Conservation (phyloP, 2,797 vertebrate genomes). For the Bradypodion pumilum region DNA sequence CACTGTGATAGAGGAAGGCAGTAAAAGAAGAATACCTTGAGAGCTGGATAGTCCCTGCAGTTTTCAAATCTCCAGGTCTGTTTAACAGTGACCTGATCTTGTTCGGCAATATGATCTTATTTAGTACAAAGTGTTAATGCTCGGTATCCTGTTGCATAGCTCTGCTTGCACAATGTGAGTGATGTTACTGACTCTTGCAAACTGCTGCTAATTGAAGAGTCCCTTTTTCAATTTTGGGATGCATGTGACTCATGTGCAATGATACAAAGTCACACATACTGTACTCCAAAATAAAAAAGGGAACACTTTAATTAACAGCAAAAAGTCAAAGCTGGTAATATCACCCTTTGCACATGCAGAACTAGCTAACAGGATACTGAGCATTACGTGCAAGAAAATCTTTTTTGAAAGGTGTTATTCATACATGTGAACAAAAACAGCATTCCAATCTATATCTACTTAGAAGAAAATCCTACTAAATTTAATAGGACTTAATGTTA, state of each 20-base stretch:
- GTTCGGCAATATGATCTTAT: background rate
- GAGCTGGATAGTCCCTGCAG: background rate
- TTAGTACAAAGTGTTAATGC: background rate
- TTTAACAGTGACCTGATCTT: background rate
- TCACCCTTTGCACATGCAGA: too few species aligned
- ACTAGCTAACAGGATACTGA: too few species aligned
- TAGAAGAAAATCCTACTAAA: background rate
- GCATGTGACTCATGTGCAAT: too few species aligned
- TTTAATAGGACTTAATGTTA: background rate
- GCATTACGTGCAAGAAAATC: background rate
- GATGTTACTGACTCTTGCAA: background rate
- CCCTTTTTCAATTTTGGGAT: too few species aligned
- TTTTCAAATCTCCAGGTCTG: background rate
- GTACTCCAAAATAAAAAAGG: too few species aligned
- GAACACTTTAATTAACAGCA: too few species aligned
- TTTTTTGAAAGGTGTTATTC: too few species aligned
- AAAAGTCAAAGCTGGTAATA: too few species aligned
- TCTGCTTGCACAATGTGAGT: too few species aligned
- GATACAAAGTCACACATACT: too few species aligned
- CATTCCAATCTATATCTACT: background rate
- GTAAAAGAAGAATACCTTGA: background rate
- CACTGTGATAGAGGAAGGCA: background rate
- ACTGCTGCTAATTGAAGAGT: background rate
- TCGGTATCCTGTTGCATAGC: too few species aligned
- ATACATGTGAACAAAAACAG: too few species aligned